Evolutionary conservation across 1,140 invertebrate genomes (phyloP).

Genomic region (Drosophila kurseongensis): DNA sequence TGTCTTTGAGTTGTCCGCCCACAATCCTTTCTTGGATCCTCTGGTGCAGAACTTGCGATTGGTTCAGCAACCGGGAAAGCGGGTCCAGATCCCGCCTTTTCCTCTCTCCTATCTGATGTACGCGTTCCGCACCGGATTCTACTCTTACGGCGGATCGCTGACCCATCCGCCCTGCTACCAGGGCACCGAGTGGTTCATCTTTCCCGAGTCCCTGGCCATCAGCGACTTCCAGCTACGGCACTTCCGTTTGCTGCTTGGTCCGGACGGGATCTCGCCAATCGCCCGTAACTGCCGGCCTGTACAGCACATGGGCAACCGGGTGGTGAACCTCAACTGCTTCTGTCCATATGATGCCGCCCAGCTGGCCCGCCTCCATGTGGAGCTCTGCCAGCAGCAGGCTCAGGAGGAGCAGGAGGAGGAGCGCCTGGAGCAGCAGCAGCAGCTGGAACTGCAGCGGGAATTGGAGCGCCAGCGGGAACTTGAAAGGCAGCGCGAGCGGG

Average conservation of each 20-base stretch:
- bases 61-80: conserved; percentile 79
- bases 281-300: conserved; percentile 85
- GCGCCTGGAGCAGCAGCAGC: conserved; percentile 16
- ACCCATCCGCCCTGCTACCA: conserved; percentile 94
- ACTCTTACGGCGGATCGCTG: conserved; percentile 92
- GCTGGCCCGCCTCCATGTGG: conserved; percentile 35
- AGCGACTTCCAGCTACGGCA: conserved; percentile 85
- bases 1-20: conserved; percentile 74
- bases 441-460: background rate
- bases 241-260: conserved; percentile 85
- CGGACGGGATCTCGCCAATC: conserved; percentile 76
- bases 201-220: conserved; percentile 89
- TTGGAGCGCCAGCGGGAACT: conserved; percentile 7
- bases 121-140: conserved; percentile 86
- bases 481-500: conserved; percentile 10
- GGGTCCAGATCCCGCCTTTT: conserved; percentile 85
- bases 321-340: conserved; percentile 75
- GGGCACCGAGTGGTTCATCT: conserved; percentile 94
- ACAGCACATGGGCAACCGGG: conserved; percentile 82
- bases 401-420: conserved; percentile 18
- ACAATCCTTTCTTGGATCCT: conserved; percentile 86
- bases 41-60: conserved; percentile 85
- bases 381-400: conserved; percentile 43
- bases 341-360: conserved; percentile 62
- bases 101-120: conserved; percentile 86